Evolutionary conservation across 92 coral and sea anemone genomes (phyloP).

Genomic region (Zoanthus solanderi): DNA sequence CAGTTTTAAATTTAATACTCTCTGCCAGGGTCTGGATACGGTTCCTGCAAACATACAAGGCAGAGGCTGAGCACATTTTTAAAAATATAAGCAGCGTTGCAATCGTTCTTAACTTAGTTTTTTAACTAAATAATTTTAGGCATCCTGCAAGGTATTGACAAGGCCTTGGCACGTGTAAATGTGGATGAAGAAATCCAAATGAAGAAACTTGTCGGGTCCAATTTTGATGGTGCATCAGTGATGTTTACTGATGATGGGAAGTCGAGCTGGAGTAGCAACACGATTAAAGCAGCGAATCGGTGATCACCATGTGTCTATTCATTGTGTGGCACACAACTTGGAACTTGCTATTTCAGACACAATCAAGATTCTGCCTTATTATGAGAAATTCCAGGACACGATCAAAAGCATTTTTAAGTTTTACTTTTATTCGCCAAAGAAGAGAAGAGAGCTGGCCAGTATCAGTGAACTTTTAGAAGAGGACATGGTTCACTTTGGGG

Average conservation of each 20-base stretch:
- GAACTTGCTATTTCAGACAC: conserved; percentile 2
- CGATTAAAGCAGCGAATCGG: not conserved
- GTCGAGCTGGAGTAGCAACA: conserved; percentile 1
- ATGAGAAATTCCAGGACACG: conserved; percentile 2
- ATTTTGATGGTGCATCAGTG: conserved; percentile 53
- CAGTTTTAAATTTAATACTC: not conserved
- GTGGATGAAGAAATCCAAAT: conserved; percentile 20
- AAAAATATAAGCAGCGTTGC: not conserved
- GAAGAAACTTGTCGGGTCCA: conserved; percentile 34
- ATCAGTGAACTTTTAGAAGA: conserved; percentile 29
- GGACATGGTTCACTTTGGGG: conserved; percentile 14
- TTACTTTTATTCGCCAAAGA: conserved; percentile 50
- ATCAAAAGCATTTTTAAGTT: conserved; percentile 36
- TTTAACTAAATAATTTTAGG: conserved; percentile 13
- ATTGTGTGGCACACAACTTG: conserved; percentile 1
- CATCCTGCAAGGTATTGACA: conserved; percentile 8
- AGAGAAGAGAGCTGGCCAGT: conserved; percentile 29
- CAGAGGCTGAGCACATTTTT: not conserved
- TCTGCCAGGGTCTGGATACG: not conserved
- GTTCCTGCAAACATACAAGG: not conserved
- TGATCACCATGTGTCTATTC: conserved; percentile 2
- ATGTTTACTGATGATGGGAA: conserved; percentile 24
- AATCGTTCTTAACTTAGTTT: conserved; percentile 2
- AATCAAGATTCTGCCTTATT: conserved; percentile 7
- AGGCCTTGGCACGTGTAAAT: conserved; percentile 30